Evolutionary conservation across 1,140 invertebrate genomes (phyloP).

Genomic region (Pseudomyrmex pallidus): DNA sequence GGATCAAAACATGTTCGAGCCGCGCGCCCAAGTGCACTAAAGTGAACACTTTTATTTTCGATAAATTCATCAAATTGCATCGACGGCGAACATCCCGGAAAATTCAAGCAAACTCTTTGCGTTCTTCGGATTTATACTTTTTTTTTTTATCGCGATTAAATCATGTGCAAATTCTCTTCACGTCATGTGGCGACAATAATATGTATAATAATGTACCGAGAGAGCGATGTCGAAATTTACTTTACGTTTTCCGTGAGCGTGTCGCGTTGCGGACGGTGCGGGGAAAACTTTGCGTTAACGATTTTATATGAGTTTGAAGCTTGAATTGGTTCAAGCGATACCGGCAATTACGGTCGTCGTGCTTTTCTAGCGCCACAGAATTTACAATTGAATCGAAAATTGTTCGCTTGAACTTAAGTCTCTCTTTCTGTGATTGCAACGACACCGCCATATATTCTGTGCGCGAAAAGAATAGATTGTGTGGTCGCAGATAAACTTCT

Average conservation of each 20-base stretch:
- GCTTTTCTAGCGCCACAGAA: constrained; percentile 39
- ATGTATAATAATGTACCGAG: not conserved
- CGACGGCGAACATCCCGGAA: not conserved
- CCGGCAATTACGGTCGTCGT: constrained; percentile 37
- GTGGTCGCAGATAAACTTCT: constrained; percentile 45
- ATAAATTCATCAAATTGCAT: constrained; percentile 23
- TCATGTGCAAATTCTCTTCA: not conserved
- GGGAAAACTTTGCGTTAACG: constrained; percentile 40
- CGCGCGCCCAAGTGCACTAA: not conserved
- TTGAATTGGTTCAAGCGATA: constrained; percentile 55
- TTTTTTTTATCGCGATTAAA: not conserved
- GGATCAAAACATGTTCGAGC: not conserved
- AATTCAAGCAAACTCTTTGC: not conserved
- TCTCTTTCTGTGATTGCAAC: constrained; percentile 48
- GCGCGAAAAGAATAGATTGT: constrained; percentile 7
- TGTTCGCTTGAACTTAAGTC: constrained; percentile 41
- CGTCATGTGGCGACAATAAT: not conserved
- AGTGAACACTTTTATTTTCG: constrained; percentile 2
- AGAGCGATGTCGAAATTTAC: constrained; percentile 28
- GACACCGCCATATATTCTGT: constrained; percentile 14
- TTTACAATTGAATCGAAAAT: constrained; percentile 53
- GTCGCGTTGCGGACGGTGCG: constrained; percentile 16
- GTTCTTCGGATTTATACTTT: no score
- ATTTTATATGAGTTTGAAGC: constrained; percentile 56
- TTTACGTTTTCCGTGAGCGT: not conserved